Base-by-base conservation (phyloP, 2,113 vertebrate genomes). In the Limnothrissa miodon region DNA sequence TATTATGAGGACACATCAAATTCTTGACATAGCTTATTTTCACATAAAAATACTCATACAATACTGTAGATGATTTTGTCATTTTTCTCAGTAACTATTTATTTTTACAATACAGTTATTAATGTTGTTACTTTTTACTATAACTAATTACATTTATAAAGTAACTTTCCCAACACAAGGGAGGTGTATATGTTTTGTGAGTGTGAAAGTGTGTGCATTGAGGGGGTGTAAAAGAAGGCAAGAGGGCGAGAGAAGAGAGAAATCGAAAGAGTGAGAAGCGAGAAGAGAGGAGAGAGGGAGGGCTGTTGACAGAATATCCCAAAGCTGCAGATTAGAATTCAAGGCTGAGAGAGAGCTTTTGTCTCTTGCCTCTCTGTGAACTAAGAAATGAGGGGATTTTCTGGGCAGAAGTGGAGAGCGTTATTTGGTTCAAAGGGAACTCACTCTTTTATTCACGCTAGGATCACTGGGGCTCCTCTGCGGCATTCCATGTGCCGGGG, bases 351-450 rank as follows among this genome's bases (percentile, higher is more conserved):
- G 82, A 82, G 79, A 74, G 78, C 78, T 82, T 82, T 84, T 84
- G 80, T 82, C 83, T 87, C 62, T 29, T 42, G 78, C 45, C 81
- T 80, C 45, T 45, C 78, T 82, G 45, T 82, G 82, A 83, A 62
- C 79, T 78, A 36, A 83, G 82, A 78, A 86, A 86, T 81, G 85
- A 83, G 62, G 85, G 83, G 85, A 84, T 82, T 82, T 84, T 82
- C 80, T 87, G 51, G 48, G 42, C 56, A 74, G 66, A 33, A 81
- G 82, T 78, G 51, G 15, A 83, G 78, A 83, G 39, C 39, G 8
- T 10, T 46, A 82, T 82, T 82, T 81, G 62, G 82, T 83, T 83
- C 82, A 86, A 81, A 86, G 79, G 80, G 78, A 81, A 81, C 66
- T 48, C 70, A 39, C 25, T 85, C 80, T 33, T 13, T 82, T 81